Conservation (phyloP, 2,888 invertebrate species). For the Orthosia gracilis region DNA sequence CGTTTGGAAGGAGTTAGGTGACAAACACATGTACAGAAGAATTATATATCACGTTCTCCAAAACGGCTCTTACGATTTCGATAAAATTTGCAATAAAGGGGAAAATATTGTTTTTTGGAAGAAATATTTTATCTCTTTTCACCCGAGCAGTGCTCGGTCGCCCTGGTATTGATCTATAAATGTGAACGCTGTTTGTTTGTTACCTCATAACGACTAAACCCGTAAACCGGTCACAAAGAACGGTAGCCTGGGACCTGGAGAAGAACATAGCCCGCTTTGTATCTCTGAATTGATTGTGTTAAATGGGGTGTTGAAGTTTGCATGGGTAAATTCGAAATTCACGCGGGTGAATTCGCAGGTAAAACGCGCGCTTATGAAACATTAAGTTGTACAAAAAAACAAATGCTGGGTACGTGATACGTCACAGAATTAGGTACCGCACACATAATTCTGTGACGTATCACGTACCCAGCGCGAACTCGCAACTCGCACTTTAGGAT, state of each 20-base stretch:
- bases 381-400: neutral
- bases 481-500: neutral
- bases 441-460: too few species aligned
- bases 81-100: too few species aligned
- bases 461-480: neutral
- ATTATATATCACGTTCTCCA: too few species aligned
- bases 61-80: too few species aligned
- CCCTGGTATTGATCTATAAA: neutral
- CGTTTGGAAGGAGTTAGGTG: too few species aligned
- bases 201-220: neutral
- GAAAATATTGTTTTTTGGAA: too few species aligned
- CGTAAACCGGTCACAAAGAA: neutral
- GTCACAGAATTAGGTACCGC: too few species aligned
- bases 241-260: neutral
- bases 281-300: neutral
- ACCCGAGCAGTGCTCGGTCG: too few species aligned
- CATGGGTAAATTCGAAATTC: neutral
- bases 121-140: too few species aligned
- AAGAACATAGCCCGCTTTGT: neutral
- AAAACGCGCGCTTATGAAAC: neutral
- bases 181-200: neutral
- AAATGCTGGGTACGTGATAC: too few species aligned
- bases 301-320: neutral
- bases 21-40: too few species aligned
- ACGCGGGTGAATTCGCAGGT: neutral